Evolutionary conservation across 1,140 invertebrate species (phyloP).

Genomic region (Neomicropteryx cornuta): DNA sequence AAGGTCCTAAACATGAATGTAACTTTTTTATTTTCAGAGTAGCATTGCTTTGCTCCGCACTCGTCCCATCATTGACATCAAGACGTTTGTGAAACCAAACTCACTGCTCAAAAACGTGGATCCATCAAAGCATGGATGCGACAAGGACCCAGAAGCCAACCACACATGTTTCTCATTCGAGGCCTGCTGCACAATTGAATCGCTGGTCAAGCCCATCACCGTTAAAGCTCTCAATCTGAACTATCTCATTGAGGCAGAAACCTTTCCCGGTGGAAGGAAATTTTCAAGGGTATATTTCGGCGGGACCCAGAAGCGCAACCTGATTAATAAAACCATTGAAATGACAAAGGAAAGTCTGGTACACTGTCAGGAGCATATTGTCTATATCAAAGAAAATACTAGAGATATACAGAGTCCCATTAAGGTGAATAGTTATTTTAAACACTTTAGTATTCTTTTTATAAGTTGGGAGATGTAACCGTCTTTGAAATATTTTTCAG

Average conservation of each 20-base stretch:
- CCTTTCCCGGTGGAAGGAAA: constrained; percentile 61
- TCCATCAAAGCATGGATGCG: constrained; percentile 62
- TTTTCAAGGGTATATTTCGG: constrained; percentile 73
- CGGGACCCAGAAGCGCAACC: constrained; percentile 40
- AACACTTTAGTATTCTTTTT: background rate
- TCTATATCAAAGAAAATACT: constrained; percentile 75
- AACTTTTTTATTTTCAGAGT: constrained; percentile 39
- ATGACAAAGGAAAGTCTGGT: constrained; percentile 38
- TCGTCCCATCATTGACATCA: constrained; percentile 78
- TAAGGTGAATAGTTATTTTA: constrained; percentile 31
- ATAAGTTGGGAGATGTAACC: background rate
- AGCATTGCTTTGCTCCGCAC: constrained; percentile 61
- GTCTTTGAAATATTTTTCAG: constrained; percentile 22
- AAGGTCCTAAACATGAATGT: too few relatives aligned
- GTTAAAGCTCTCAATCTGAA: constrained; percentile 46
- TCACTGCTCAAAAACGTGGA: constrained; percentile 64
- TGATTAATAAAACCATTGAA: constrained; percentile 44
- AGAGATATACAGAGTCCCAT: constrained; percentile 77
- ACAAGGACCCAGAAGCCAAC: constrained; percentile 48
- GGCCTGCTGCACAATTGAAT: constrained; percentile 72
- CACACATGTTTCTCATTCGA: constrained; percentile 81
- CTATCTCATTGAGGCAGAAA: constrained; percentile 77
- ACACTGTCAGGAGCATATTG: constrained; percentile 61
- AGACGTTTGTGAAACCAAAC: constrained; percentile 44
- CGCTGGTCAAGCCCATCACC: constrained; percentile 43